Evolutionary conservation across 2,888 invertebrate genomes (phyloP), one percentile per base, ranked within the genome.

Genomic region (Amblyjoppa fuscipennis): DNA sequence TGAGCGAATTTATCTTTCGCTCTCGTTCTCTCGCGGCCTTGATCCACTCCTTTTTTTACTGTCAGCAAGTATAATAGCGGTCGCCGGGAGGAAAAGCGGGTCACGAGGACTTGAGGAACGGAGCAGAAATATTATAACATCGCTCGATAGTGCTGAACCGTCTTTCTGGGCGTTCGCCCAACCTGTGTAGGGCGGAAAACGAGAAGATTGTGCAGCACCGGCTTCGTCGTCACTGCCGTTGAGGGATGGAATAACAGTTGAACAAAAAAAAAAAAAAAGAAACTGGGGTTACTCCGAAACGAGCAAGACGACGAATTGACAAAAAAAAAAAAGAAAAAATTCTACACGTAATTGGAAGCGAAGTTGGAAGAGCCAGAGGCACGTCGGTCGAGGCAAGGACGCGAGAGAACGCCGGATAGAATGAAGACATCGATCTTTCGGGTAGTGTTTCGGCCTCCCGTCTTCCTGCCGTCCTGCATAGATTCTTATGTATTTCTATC

Each of bases 191-290:
- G 13, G 49, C 45, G 84, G 61, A 69, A 84, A 81, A 81, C 77
- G 73, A 81, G 77, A 73, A 66, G 16, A 66, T 53, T 66, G 66
- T 53, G 51, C 64, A 53, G 74, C n/a, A 56, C 20, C 53, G 31
- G 41, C 59, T 56, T 59, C 68, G 68, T 73, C 51, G 49, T 69
- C 64, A 64, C 76, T 49, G 64, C 56, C 73, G 76, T 66, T 49
- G 68, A 41, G 45, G 45, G 69, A 81, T 77, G 73, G 51, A 81
- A 81, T 81, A 84, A 77, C 77, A 77, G 53, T 77, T 73, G 45
- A 59, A 25, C n/a, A 20, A 20, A 20, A 20, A 20, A 20, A 45
- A 41, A 66, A 28, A 45, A 69, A 56, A 45, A 45, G 3, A 45
- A 45, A 45, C 13, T 13, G 38, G 38, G 31, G 41, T 34, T 51